Evolutionary conservation across 2,113 vertebrate species (phyloP), one percentile per base, ranked within the genome.

Genomic region (Crotalus tigris): DNA sequence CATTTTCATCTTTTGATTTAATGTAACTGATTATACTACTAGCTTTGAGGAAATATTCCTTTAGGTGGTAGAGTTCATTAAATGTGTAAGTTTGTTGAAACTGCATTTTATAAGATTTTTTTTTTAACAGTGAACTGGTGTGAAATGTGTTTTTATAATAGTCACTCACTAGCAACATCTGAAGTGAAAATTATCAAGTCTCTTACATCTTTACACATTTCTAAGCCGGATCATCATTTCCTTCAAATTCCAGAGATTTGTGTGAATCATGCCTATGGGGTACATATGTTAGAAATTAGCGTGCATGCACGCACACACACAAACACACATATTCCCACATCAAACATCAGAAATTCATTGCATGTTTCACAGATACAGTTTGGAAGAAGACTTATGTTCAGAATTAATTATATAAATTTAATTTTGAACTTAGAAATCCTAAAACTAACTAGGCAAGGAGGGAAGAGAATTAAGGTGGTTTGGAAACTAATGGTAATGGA

Each of bases 211-310:
- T 98, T 98, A 97, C 98, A 98, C 98, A 33, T 98, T 98, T 98
- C 97, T 93, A 95, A 96, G 97, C 96, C 96, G 98, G 98, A 97
- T 97, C 97, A 94, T 96, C 96, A 97, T 98, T 98, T 98, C 97
- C 97, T 98, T 93, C 92, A 95, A 98, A 97, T 93, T 97, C 97
- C 97, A 96, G 97, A 98, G 97, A 90, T 94, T 95, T 95, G 97
- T 98, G 98, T 98, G 97, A 98, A 98, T 97, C 97, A 90, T 97
- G 98, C 98, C 98, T 98, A 95, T 91, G 59, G 98, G 98, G 96
- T 97, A 97, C 98, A 98, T 97, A 96, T 98, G 98, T 98, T 98
- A 97, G 95, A 97, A 46, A 97, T 98, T 98, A 99, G 98, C 95
- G 39, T 97, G 97, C 96, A 98, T 54, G 19, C 69, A 81, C 17